Evolutionary conservation across 2,888 invertebrate species (phyloP).

Genomic region (Salpingus planirostris): DNA sequence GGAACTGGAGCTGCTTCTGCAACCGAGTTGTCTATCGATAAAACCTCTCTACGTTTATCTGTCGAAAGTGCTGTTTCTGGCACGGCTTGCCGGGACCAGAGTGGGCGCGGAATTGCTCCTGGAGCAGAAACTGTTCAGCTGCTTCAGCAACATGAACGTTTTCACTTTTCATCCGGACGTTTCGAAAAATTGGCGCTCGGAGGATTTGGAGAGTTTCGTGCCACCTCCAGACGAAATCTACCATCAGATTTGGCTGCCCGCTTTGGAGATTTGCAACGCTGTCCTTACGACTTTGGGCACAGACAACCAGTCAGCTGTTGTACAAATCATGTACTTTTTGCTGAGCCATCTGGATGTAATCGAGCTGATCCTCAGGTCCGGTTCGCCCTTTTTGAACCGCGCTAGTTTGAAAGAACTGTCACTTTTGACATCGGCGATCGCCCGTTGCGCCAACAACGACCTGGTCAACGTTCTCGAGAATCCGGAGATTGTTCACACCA

Average conservation of each 20-base stretch:
- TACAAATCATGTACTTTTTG: constrained; percentile 72
- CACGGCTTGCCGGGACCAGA: constrained; percentile 58
- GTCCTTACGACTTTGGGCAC: constrained; percentile 74
- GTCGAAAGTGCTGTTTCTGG: constrained; percentile 73
- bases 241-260: constrained; percentile 74
- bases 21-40: constrained; percentile 51
- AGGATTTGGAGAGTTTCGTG: constrained; percentile 43
- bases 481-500: constrained; percentile 40
- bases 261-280: constrained; percentile 71
- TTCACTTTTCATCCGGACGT: constrained; percentile 67
- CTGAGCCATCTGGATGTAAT: constrained; percentile 75
- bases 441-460: constrained; percentile 36
- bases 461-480: constrained; percentile 33
- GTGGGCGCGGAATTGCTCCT: constrained; percentile 57
- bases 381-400: constrained; percentile 54
- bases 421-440: constrained; percentile 52
- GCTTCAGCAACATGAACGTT: constrained; percentile 59
- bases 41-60: constrained; percentile 78
- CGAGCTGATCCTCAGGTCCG: constrained; percentile 65
- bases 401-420: constrained; percentile 67
- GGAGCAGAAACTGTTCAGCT: constrained; percentile 51
- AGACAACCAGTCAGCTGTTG: constrained; percentile 72
- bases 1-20: constrained; percentile 55
- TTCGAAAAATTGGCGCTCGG: constrained; percentile 29
- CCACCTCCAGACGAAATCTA: constrained; percentile 63